phyloP scores from a whole-genome alignment of 2,888 invertebrate species.

The Cantharis nigra region DNA sequence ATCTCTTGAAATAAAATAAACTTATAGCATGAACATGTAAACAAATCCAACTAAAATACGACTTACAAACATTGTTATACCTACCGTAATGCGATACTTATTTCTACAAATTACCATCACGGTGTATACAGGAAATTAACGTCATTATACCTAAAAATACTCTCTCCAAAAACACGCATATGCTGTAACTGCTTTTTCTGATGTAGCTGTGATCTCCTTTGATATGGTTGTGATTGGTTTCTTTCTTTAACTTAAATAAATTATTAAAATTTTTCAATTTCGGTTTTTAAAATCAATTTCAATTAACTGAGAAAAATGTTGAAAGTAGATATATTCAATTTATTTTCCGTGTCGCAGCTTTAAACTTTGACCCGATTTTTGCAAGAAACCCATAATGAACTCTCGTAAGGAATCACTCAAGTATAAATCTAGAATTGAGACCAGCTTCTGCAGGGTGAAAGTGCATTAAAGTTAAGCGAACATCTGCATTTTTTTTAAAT shows the following conservation, averaged over 20 bases:
- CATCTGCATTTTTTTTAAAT: too few species aligned
- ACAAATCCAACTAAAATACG: neutral
- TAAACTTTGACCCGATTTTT: too few species aligned
- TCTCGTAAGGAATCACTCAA: too few species aligned
- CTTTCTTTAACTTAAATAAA: too few species aligned
- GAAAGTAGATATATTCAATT: too few species aligned
- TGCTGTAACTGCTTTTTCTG: neutral
- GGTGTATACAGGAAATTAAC: conserved; percentile 14
- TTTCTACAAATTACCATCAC: conserved; percentile 1
- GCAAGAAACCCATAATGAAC: too few species aligned
- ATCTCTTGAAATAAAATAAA: neutral
- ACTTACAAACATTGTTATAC: neutral
- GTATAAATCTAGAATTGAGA: too few species aligned
- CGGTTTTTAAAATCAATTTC: neutral
- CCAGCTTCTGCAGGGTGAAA: too few species aligned
- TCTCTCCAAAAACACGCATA: neutral
- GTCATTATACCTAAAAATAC: conserved; percentile 5
- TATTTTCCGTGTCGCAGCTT: too few species aligned
- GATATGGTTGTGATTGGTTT: too few species aligned
- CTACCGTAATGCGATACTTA: neutral
- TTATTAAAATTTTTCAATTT: neutral
- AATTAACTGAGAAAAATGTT: neutral
- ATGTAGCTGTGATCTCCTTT: neutral
- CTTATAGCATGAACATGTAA: neutral
- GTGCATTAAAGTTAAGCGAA: too few species aligned